phyloP scores from a whole-genome alignment of 2,797 vertebrate species.

The Phylloscopus collybita region DNA sequence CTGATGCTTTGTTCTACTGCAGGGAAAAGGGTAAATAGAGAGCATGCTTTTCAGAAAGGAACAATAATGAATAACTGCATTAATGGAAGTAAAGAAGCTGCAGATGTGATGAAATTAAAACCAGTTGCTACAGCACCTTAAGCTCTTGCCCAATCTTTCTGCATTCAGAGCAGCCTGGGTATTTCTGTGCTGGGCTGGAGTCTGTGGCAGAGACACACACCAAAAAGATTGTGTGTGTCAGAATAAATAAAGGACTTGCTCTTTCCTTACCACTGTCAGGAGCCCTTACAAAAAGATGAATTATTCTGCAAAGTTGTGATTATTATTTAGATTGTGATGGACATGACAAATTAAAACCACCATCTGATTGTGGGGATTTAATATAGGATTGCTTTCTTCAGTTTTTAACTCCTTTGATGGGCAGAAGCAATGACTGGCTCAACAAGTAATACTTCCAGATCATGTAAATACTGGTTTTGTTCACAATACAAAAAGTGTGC shows the following conservation, averaged over 20 bases:
- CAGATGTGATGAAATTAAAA: background rate
- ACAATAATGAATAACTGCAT: background rate
- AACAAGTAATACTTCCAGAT: background rate
- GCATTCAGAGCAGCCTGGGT: rapidly evolving
- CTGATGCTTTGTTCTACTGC: background rate
- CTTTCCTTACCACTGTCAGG: background rate
- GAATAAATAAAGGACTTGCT: background rate
- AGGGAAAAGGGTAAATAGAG: background rate
- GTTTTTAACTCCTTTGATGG: background rate
- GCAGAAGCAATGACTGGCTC: background rate
- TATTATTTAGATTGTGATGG: background rate
- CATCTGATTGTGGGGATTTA: background rate
- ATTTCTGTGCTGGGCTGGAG: background rate
- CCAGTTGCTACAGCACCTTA: background rate
- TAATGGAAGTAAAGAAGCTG: background rate
- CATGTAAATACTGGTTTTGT: background rate
- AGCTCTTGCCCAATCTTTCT: background rate
- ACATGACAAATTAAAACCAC: background rate
- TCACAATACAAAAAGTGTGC: background rate
- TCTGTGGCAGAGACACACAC: rapidly evolving
- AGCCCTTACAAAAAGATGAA: background rate
- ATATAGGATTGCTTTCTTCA: background rate
- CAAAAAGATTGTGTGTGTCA: too few relatives aligned
- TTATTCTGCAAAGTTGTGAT: background rate
- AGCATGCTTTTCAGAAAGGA: background rate